Evolutionary conservation across 2,888 invertebrate genomes (phyloP).

Genomic region (Ephialtes manifestator): DNA sequence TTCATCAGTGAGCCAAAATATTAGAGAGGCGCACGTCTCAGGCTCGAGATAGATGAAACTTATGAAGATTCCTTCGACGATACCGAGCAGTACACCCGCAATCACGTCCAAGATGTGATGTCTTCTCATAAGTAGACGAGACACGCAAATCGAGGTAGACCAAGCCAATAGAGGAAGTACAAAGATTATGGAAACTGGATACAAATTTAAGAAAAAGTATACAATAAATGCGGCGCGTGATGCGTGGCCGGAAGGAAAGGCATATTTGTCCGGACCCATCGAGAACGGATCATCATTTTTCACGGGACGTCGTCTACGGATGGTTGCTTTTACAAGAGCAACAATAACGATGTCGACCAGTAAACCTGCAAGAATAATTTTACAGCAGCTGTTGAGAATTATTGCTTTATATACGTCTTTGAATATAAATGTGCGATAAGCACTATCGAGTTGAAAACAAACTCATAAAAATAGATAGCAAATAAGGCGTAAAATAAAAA

Average conservation of each 20-base stretch:
- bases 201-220: conserved; percentile 90
- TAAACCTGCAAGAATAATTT: conserved; percentile 89
- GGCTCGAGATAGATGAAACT: conserved; percentile 91
- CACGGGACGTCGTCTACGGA: conserved; percentile 92
- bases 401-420: conserved; percentile 28
- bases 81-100: conserved; percentile 92
- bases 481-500: background rate
- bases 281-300: conserved; percentile 89
- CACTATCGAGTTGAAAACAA: too few relatives aligned
- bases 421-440: background rate
- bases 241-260: conserved; percentile 98
- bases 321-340: conserved; percentile 92
- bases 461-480: background rate
- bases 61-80: conserved; percentile 90
- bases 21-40: conserved; percentile 88
- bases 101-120: conserved; percentile 96
- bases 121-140: conserved; percentile 93
- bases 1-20: conserved; percentile 90
- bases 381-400: background rate
- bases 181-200: conserved; percentile 89
- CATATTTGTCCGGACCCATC: conserved; percentile 95
- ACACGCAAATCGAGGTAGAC: conserved; percentile 91
- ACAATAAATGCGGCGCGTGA: conserved; percentile 93
- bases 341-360: conserved; percentile 93
- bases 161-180: conserved; percentile 91